Evolutionary conservation across 1,140 invertebrate species (phyloP), one percentile per base, ranked within the genome.

Genomic region (Drosophila ohnishii): DNA sequence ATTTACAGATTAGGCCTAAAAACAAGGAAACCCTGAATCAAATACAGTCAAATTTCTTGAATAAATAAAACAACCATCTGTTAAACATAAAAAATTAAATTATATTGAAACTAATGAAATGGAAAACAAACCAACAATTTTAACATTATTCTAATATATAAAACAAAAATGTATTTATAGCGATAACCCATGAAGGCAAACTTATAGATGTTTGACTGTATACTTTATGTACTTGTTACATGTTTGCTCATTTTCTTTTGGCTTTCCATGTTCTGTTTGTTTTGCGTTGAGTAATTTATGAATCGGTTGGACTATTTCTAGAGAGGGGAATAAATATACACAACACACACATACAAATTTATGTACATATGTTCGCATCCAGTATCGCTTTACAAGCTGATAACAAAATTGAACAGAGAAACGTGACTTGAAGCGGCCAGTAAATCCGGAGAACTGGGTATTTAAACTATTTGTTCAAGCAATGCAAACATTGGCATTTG

Each of bases 271-370:
- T 45, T 63, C 34, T 53, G 25, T 75, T 62, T 55, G 55, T 34
- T 74, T 53, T 79, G 60, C 19, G 35, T 67, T 74, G 45, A 72
- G 57, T 78, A 78, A 78, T 78, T 78, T 61, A 44, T 75, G 51
- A 75, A 75, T 62, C 66, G 22, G 34, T 39, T 50, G 13, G 11
- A 70, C 42, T 34, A 66, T 19, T 42, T 40, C 11, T 37, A 48
- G 16, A 16, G 39, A 22, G 48, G 34, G 40, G 2, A 28, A 55
- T 47, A 37, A 45, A 56, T 40, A 40, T 48, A 51, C 62, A 14
- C 62, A 8, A 16, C n/a, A 39, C 25, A 63, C 37, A 51, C 19
- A 58, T 11, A 30, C 3, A 30, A 1, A 47, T 16, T 8, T 40
- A 40, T 8, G 1, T 10, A 10, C 25, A 11, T 44, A 44, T 44